Evolutionary conservation across 2,888 invertebrate genomes (phyloP).

Genomic region (Zele albiditarsus): DNA sequence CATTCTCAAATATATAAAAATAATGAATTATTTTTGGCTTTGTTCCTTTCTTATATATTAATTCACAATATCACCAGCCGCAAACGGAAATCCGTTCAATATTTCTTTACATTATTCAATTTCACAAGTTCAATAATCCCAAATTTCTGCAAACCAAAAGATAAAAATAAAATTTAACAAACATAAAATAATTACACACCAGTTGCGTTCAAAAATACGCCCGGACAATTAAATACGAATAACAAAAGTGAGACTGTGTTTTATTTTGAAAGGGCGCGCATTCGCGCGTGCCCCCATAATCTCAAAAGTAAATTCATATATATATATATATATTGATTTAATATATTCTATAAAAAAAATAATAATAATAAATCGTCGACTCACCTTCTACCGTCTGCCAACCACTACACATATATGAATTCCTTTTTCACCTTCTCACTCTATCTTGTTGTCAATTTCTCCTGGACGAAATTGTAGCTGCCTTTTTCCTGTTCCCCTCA

Average conservation of each 20-base stretch:
- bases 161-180: background rate
- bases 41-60: no score
- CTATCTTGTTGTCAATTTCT: slow-evolving; percentile 26
- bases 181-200: background rate
- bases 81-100: no score
- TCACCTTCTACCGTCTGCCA: background rate
- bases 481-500: slow-evolving; percentile 40
- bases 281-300: slow-evolving; percentile 52
- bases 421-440: background rate
- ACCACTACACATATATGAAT: slow-evolving; percentile 19
- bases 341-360: background rate
- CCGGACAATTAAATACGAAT: slow-evolving; percentile 70
- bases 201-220: slow-evolving; percentile 44
- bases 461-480: slow-evolving; percentile 34
- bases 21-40: no score
- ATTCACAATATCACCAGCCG: no score
- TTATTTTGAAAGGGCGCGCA: slow-evolving; percentile 54
- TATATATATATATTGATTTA: slow-evolving; percentile 11
- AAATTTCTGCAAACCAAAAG: background rate
- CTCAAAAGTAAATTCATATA: slow-evolving; percentile 33
- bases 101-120: no score
- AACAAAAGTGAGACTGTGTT: slow-evolving; percentile 60
- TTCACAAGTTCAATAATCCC: no score
- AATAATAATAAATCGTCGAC: background rate
- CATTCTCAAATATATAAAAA: no score